A percentile compares a stretch with the other conserved stretches of the same genome.
Evolutionary conservation across 2,113 vertebrate species (phyloP).

Genomic region (Prunella fulvescens): DNA sequence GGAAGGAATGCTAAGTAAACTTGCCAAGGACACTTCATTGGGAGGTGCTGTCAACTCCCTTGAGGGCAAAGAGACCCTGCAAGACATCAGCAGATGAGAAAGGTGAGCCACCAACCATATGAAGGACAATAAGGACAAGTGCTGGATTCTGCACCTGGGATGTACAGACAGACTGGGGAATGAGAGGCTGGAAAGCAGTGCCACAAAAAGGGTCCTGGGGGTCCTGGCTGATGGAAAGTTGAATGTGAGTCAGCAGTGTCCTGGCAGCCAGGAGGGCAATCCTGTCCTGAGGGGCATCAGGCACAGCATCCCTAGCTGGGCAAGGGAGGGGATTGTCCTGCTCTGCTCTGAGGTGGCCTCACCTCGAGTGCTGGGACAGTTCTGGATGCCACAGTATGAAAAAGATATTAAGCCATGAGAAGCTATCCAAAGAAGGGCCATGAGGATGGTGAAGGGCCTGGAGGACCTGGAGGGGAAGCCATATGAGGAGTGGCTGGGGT

Average conservation of each 20-base stretch:
- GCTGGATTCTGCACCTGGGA: not conserved
- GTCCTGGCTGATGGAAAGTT: accelerated
- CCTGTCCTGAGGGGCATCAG: not conserved
- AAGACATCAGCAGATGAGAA: not conserved
- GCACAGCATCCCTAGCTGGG: accelerated
- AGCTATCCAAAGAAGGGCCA: not conserved
- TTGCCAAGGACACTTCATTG: not conserved
- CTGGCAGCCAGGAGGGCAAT: not conserved
- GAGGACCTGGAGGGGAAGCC: not conserved
- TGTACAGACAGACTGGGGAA: accelerated
- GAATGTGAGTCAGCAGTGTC: not conserved
- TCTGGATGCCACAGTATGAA: not conserved
- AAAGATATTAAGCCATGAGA: not conserved
- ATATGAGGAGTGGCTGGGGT: not conserved
- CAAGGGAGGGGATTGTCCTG: not conserved
- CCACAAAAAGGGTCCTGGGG: not conserved
- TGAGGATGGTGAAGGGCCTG: not conserved
- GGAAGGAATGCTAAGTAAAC: not conserved
- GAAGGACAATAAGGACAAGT: accelerated
- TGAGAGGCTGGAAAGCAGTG: not conserved
- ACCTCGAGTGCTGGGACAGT: not conserved
- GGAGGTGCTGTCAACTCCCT: not conserved
- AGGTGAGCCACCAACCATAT: not conserved
- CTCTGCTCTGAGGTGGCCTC: not conserved
- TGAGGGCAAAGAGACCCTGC: not conserved